Base-by-base conservation (phyloP, 2,888 invertebrate species). In the Pristionchus arcanus region DNA sequence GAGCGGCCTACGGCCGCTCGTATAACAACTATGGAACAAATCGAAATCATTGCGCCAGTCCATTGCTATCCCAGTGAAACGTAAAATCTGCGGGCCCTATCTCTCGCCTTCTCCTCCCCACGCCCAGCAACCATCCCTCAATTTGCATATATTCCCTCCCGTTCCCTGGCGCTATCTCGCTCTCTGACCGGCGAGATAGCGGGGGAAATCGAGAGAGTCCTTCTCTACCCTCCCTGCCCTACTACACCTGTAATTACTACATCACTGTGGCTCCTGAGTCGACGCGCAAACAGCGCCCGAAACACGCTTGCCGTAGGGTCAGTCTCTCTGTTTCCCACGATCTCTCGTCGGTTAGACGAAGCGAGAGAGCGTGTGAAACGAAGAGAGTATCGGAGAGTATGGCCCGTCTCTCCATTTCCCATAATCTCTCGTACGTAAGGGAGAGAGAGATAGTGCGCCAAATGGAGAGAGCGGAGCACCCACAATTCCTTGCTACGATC, bases 71-170 rank as follows among this genome's bases (percentile, higher is more conserved):
- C 59, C 59, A 4, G 25, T 59, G 59, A 59, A 59, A 59, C 59
- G 59, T 59, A 59, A 25, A 9, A 59, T 59, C 21, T 59, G 1
- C 25, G 21, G 25, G 59, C 5, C 13, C 42, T 49, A 9, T 11
- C 9, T 49, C 42, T 49, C 19, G 59, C 59, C 21, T 19, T 0
- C 19, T 59, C 19, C 21, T 25, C 25, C 19, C 59, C 59, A 19
- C 59, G 4, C 59, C 59, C 19, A 15, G 59, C 59, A 59, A 34
- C 74, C 34, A n/a, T 74, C 74, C 74, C 31, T 31, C 34, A 31
- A 74, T 74, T 74, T 31, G 74, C 74, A 74, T 34, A 13, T 71
- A 16, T 74, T 74, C 25, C 74, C 74, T 74, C 74, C 74, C n/a
- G 11, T 1, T 37, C 9, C 74, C 11, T 21, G 19, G 19, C 37